Conservation (phyloP, 2,888 invertebrate species). For the Mesorhabditis sp. region DNA sequence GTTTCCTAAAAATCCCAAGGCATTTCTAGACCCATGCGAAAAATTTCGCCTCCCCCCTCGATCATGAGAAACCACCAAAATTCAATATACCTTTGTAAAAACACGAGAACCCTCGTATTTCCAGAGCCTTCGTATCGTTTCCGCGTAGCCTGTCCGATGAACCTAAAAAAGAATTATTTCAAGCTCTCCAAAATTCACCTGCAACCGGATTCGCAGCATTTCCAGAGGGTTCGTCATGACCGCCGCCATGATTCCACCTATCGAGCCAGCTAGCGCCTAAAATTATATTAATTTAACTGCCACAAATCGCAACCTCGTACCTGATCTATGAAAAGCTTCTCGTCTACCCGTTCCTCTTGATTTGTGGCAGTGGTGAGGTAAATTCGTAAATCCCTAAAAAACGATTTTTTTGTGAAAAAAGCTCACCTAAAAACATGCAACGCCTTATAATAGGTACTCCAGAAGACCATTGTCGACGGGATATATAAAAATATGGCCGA, state of each 20-base stretch:
- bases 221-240: constrained; percentile 50
- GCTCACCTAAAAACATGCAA: constrained; percentile 25
- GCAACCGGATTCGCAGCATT: constrained; percentile 47
- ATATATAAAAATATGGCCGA: constrained; percentile 53
- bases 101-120: constrained; percentile 44
- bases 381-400: neutral
- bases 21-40: too few species aligned
- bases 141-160: constrained; percentile 47
- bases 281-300: neutral
- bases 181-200: constrained; percentile 21
- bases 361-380: constrained; percentile 5
- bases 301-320: neutral
- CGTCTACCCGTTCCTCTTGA: constrained; percentile 21
- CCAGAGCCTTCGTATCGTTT: constrained; percentile 45
- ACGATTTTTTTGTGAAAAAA: neutral
- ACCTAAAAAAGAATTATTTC: constrained; percentile 29
- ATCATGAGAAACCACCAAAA: too few species aligned
- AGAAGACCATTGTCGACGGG: constrained; percentile 55
- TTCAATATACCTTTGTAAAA: constrained; percentile 41
- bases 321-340: neutral
- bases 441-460: constrained; percentile 51
- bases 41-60: too few species aligned
- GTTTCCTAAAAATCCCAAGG: too few species aligned
- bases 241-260: constrained; percentile 49
- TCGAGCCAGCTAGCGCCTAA: constrained; percentile 44